Conservation (phyloP, 2,888 invertebrate genomes). For the Tenthredo livida region DNA sequence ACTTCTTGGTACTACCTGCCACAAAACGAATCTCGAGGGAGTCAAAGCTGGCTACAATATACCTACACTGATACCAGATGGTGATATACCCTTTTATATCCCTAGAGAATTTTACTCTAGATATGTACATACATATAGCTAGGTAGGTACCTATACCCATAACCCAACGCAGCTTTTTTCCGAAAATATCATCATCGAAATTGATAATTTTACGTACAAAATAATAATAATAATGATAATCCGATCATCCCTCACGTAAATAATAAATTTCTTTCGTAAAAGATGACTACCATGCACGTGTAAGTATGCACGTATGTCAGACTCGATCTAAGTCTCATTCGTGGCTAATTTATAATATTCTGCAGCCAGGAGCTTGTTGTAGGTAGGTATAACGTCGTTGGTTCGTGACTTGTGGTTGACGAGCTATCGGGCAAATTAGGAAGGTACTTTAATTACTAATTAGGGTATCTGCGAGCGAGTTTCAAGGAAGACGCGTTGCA, state of each 20-base stretch:
- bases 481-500: neutral
- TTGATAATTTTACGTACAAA: neutral
- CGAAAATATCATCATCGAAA: neutral
- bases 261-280: neutral
- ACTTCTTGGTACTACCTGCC: slow-evolving; percentile 4
- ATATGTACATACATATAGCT: neutral
- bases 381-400: neutral
- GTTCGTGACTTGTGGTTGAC: slow-evolving; percentile 38
- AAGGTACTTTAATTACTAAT: slow-evolving; percentile 45
- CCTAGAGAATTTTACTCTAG: neutral
- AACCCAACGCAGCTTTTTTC: neutral
- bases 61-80: neutral
- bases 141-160: too few species aligned
- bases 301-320: neutral
- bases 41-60: slow-evolving; percentile 10
- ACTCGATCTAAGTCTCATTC: neutral
- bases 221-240: too few species aligned
- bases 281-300: neutral
- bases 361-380: neutral
- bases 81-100: neutral
- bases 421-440: slow-evolving; percentile 25
- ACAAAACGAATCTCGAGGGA: slow-evolving; percentile 22
- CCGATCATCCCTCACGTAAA: neutral
- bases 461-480: slow-evolving; percentile 12
- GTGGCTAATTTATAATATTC: slow-evolving; percentile 29